These are phyloP conservation scores for Mirounga angustirostris DNA, from an alignment of 2,113 vertebrate genomes.

Conservation along the genomic window DNA sequence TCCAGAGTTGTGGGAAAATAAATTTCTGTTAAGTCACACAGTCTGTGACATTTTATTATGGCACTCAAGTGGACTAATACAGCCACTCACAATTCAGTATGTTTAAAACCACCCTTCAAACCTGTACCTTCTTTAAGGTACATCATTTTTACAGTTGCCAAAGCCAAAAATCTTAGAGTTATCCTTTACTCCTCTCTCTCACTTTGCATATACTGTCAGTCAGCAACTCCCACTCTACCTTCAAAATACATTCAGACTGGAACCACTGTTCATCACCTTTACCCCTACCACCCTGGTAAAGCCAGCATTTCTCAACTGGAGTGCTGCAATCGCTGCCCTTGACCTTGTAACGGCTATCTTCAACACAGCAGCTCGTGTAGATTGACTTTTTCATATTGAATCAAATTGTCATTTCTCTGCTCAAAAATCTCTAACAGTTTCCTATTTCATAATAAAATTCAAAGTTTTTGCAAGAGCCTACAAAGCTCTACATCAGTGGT, in stretches of 20 bases:
- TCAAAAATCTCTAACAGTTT: background rate
- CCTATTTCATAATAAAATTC: background rate
- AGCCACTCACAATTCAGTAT: background rate
- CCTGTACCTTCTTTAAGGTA: background rate
- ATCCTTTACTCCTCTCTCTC: background rate
- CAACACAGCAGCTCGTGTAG: background rate
- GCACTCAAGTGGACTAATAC: background rate
- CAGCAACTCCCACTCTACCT: background rate
- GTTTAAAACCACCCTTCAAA: background rate
- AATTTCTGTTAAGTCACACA: background rate
- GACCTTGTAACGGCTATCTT: background rate
- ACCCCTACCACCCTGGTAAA: background rate
- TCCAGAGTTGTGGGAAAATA: background rate
- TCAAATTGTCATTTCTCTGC: background rate
- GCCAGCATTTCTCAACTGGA: background rate
- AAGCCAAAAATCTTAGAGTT: slow-evolving; percentile 8
- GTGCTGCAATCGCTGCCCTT: background rate
- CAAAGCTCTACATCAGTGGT: background rate
- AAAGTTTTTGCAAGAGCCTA: background rate
- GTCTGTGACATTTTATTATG: background rate
- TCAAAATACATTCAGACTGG: slow-evolving; percentile 21
- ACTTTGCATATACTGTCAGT: background rate
- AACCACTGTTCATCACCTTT: background rate
- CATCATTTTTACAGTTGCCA: background rate
- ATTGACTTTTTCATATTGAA: background rate